A percentile compares a stretch with the other conserved stretches of the same genome.
phyloP scores from a whole-genome alignment of 1,140 invertebrate genomes.

The Lasaia peninsularis region DNA sequence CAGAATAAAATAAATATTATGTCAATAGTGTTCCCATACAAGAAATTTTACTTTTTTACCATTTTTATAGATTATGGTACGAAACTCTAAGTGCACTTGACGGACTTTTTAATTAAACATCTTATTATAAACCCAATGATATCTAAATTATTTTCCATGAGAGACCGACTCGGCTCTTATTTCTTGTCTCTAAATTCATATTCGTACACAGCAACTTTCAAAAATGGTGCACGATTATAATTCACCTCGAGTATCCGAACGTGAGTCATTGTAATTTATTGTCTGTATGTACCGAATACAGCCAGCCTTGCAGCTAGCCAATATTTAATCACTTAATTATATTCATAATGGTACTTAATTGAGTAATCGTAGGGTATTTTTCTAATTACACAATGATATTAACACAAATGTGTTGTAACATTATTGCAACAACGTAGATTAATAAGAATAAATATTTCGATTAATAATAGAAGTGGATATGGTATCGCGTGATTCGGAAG shows the following conservation, averaged over 20 bases:
- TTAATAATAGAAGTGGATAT: background rate
- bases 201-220: constrained; percentile 16
- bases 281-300: constrained; percentile 21
- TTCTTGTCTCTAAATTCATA: too few species aligned
- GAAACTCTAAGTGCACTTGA: too few species aligned
- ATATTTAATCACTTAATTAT: constrained; percentile 4
- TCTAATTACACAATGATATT: constrained; percentile 22
- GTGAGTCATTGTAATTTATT: constrained; percentile 30
- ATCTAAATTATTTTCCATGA: too few species aligned
- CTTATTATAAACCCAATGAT: too few species aligned
- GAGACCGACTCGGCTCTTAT: too few species aligned
- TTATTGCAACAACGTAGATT: background rate
- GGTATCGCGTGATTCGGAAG: too few species aligned
- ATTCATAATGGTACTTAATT: constrained; percentile 14
- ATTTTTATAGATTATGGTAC: too few species aligned
- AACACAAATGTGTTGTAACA: background rate
- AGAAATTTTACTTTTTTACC: too few species aligned
- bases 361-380: constrained; percentile 21
- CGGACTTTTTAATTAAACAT: too few species aligned
- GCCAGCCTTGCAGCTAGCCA: constrained; percentile 20
- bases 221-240: constrained; percentile 23
- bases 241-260: constrained; percentile 25
- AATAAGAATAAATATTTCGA: background rate
- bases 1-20: too few species aligned
- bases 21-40: too few species aligned